Evolutionary conservation across 2,797 vertebrate genomes (phyloP).

Genomic region (Takifugu ocellatus): DNA sequence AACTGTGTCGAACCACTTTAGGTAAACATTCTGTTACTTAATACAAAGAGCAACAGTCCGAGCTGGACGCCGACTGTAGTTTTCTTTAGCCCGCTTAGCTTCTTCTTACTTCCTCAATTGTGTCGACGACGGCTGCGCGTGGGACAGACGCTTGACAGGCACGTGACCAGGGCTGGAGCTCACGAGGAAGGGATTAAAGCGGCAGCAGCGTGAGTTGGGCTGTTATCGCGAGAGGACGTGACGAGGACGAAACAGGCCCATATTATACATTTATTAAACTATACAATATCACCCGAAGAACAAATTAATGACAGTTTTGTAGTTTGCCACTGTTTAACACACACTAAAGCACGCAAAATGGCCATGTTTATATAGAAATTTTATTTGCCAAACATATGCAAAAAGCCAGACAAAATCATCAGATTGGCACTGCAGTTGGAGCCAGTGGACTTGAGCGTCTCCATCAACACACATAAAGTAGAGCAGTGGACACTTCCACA

Average conservation of each 20-base stretch:
- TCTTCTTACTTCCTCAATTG: constrained; percentile 44
- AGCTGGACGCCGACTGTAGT: neutral
- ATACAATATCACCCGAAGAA: neutral
- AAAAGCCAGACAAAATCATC: constrained; percentile 63
- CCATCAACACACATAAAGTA: constrained; percentile 38
- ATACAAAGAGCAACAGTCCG: rapidly evolving
- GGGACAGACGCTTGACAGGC: constrained; percentile 47
- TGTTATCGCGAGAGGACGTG: neutral
- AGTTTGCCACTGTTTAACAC: too few relatives aligned
- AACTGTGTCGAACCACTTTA: neutral
- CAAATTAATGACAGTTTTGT: constrained; percentile 2
- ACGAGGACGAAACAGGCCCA: too few relatives aligned
- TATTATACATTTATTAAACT: too few relatives aligned
- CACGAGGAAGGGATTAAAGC: constrained; percentile 68
- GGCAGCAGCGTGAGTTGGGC: constrained; percentile 5
- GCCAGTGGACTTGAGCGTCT: constrained; percentile 32
- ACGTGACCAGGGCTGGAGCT: constrained; percentile 60
- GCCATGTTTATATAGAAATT: constrained; percentile 65
- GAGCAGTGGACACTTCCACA: constrained; percentile 37
- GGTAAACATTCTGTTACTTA: neutral
- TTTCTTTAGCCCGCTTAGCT: constrained; percentile 29
- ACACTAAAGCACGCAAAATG: neutral
- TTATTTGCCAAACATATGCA: constrained; percentile 68
- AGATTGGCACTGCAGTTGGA: constrained; percentile 59
- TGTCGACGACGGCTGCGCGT: constrained; percentile 54